phyloP scores from a whole-genome alignment of 1,140 invertebrate genomes.

The Argopecten irradians region DNA sequence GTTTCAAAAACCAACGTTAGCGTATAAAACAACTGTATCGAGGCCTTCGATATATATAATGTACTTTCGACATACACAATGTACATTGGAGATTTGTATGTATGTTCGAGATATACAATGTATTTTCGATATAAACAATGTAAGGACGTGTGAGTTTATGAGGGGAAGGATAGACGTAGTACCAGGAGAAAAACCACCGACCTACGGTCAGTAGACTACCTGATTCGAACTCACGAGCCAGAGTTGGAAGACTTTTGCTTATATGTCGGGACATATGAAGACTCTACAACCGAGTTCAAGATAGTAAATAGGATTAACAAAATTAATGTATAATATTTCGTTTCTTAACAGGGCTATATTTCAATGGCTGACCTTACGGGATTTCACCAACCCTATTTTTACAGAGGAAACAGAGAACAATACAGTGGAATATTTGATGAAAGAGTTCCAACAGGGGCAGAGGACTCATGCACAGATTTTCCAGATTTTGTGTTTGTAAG shows the following conservation, averaged over 20 bases:
- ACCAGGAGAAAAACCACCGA: too few species aligned
- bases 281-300: not conserved
- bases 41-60: too few species aligned
- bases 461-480: slow-evolving; percentile 99
- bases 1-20: too few species aligned
- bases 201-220: too few species aligned
- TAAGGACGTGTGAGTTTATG: not conserved
- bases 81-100: too few species aligned
- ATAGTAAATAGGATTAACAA: not conserved
- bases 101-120: too few species aligned
- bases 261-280: not conserved
- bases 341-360: slow-evolving; percentile 89
- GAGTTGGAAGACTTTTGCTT: not conserved
- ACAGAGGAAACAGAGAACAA: slow-evolving; percentile 89
- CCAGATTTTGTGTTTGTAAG: slow-evolving; percentile 85
- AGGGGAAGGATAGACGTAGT: not conserved
- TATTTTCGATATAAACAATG: too few species aligned
- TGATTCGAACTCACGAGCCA: too few species aligned
- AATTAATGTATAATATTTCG: slow-evolving; percentile 6
- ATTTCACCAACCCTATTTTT: slow-evolving; percentile 97
- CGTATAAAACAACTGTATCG: too few species aligned
- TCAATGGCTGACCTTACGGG: slow-evolving; percentile 99
- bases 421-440: slow-evolving; percentile 91
- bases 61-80: too few species aligned
- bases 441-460: slow-evolving; percentile 98